Conservation (phyloP, 1,140 invertebrate species). For the Reticulitermes speratus region DNA sequence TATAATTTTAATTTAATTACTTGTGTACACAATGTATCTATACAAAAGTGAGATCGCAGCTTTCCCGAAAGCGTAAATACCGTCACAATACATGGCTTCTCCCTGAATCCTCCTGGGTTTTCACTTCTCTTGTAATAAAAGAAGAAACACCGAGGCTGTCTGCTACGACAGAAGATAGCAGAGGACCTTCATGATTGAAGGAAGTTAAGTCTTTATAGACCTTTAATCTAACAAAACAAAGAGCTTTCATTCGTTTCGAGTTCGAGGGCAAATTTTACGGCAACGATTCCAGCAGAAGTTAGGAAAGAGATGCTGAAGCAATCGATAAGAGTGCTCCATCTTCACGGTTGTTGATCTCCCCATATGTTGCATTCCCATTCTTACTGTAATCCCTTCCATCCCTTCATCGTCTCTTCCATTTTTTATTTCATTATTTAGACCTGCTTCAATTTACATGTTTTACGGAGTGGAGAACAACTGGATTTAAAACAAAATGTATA, state of each 20-base stretch:
- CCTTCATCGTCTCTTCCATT: background rate
- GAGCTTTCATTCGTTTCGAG: constrained; percentile 6
- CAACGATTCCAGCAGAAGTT: background rate
- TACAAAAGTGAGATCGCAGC: background rate
- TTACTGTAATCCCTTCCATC: background rate
- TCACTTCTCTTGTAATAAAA: background rate
- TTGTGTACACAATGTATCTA: background rate
- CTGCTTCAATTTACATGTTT: background rate
- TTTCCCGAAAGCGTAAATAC: background rate
- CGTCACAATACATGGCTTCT: background rate
- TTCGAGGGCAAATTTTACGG: constrained; percentile 3
- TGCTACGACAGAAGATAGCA: background rate
- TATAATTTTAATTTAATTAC: background rate
- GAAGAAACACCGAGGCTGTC: background rate
- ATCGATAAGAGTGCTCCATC: background rate
- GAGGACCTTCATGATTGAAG: background rate
- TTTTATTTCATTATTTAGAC: background rate
- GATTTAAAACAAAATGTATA: background rate
- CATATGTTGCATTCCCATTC: background rate
- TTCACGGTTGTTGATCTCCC: background rate
- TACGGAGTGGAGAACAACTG: background rate
- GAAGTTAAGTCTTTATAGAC: background rate
- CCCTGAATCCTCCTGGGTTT: background rate
- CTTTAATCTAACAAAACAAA: constrained; percentile 17
- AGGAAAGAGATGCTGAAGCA: background rate